Evolutionary conservation across 2,113 vertebrate genomes (phyloP).

Genomic region (Hydrolagus affinis): DNA sequence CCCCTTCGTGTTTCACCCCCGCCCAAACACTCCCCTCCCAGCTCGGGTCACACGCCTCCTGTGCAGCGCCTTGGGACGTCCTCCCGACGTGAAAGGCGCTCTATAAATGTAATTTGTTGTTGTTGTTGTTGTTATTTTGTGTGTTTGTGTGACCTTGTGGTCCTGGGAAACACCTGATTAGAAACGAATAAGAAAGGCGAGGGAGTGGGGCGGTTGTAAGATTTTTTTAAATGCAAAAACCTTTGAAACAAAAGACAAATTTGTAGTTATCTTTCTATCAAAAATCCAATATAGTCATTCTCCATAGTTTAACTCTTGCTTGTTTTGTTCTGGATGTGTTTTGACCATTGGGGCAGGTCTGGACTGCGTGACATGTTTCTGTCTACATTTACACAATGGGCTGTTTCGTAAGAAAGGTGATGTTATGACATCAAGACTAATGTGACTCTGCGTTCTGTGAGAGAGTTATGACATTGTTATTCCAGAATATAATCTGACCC

Average conservation of each 20-base stretch:
- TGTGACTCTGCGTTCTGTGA: neutral
- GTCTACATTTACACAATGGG: neutral
- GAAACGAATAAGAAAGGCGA: neutral
- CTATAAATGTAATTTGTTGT: too few relatives aligned
- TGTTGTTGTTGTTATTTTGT: neutral
- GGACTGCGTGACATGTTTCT: neutral
- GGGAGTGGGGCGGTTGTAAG: neutral
- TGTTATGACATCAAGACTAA: slow-evolving; percentile 7
- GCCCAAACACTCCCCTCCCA: too few relatives aligned
- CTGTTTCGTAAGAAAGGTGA: slow-evolving; percentile 13
- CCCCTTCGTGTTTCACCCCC: too few relatives aligned
- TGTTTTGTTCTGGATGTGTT: neutral
- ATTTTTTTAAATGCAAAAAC: slow-evolving; percentile 16
- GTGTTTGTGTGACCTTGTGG: too few relatives aligned
- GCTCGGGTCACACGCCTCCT: too few relatives aligned
- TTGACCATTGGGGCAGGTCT: neutral
- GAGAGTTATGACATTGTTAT: neutral
- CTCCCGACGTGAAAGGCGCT: too few relatives aligned
- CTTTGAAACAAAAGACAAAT: slow-evolving; percentile 41
- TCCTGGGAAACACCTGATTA: too few relatives aligned
- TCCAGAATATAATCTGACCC: neutral
- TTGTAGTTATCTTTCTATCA: slow-evolving; percentile 50
- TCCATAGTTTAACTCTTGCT: slow-evolving; percentile 39
- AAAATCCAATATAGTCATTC: slow-evolving; percentile 60
- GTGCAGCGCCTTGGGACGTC: too few relatives aligned